Conservation (phyloP, 2,888 invertebrate genomes). For the Rotaria magnacalcarata region DNA sequence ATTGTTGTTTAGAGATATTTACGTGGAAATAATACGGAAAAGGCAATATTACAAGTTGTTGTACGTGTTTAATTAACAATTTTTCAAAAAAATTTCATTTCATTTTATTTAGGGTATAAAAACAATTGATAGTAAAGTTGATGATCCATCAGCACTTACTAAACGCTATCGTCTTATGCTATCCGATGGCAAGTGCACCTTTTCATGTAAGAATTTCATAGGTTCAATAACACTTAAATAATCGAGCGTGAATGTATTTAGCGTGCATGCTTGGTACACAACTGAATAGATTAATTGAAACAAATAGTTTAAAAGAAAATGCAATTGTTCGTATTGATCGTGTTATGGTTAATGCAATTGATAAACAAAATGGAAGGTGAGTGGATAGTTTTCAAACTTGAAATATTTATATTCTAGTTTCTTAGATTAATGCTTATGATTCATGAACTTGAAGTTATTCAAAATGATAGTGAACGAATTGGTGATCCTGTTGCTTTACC, state of each 20-base stretch:
- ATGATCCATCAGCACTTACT: not conserved
- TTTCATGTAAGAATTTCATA: not conserved
- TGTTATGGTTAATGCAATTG: slow-evolving; percentile 19
- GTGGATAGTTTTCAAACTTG: no score
- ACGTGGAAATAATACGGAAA: slow-evolving; percentile 7
- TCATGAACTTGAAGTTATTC: not conserved
- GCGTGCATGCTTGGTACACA: slow-evolving; percentile 23
- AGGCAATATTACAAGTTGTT: not conserved
- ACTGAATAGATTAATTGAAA: not conserved
- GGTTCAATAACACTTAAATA: not conserved
- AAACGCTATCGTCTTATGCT: slow-evolving; percentile 28
- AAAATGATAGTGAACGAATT: not conserved
- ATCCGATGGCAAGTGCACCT: not conserved
- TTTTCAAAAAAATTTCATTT: no score
- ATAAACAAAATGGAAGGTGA: not conserved
- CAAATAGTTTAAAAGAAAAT: not conserved
- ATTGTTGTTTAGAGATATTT: not conserved
- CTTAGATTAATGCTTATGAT: not conserved
- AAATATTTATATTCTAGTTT: not conserved
- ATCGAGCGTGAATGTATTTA: not conserved
- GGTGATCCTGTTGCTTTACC: slow-evolving; percentile 10
- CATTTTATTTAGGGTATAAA: not conserved
- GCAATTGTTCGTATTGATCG: not conserved
- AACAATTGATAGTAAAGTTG: not conserved
- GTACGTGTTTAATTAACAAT: not conserved